These are phyloP conservation scores for Mastomys natalensis DNA, from an alignment of 2,113 vertebrate genomes.

Conservation along the genomic window DNA sequence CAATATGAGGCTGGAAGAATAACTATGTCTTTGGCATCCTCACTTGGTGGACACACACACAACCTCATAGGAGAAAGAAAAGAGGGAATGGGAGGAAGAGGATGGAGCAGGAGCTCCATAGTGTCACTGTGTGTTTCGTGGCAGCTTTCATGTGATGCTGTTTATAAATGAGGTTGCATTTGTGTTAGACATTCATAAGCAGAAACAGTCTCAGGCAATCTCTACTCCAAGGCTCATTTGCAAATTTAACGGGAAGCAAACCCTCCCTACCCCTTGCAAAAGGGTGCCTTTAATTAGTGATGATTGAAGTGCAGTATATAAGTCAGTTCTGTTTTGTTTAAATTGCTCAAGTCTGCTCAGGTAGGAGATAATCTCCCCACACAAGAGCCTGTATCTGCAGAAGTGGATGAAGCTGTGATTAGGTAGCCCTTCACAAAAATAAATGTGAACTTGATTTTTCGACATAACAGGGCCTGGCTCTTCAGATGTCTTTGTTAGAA, in stretches of 20 bases:
- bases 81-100: background rate
- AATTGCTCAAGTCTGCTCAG: conserved; percentile 57
- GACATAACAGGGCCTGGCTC: background rate
- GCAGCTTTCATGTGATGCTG: background rate
- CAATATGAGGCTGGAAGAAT: background rate
- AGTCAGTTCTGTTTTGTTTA: conserved; percentile 73
- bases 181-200: background rate
- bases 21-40: background rate
- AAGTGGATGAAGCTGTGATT: conserved; percentile 63
- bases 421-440: conserved; percentile 56
- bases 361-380: background rate
- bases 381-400: background rate
- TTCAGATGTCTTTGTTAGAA: background rate
- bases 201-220: conserved; percentile 56
- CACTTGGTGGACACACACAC: background rate
- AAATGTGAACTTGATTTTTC: conserved; percentile 46
- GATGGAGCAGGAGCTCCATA: fast-evolving
- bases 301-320: conserved; percentile 43
- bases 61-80: background rate
- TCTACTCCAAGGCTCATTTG: conserved; percentile 33
- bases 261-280: conserved; percentile 41
- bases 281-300: conserved; percentile 72
- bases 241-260: conserved; percentile 59
- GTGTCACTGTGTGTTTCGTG: background rate
- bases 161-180: background rate